Percentiles rank a stretch among this genome's conserved stretches.
Conservation (phyloP, 2,888 invertebrate species). For the Drosophila anomalata region DNA sequence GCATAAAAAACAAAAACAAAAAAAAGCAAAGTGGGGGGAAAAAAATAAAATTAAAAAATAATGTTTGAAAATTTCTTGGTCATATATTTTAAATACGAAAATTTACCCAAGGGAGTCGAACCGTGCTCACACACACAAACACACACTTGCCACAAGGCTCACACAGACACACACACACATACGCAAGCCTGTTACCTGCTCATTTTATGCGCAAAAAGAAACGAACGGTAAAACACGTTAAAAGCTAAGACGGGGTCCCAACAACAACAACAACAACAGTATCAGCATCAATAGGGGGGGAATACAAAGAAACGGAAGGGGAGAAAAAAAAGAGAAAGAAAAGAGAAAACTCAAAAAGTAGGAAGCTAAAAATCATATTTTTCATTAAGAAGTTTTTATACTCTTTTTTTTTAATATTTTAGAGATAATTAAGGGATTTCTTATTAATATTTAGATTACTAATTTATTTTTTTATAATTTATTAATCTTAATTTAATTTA, state of each 20-base stretch:
- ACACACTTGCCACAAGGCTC: background rate
- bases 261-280: constrained; percentile 39
- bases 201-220: constrained; percentile 72
- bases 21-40: background rate
- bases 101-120: constrained; percentile 70
- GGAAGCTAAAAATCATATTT: background rate
- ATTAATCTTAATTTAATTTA: too few species aligned
- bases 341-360: constrained; percentile 20
- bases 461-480: too few species aligned
- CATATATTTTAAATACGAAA: constrained; percentile 75
- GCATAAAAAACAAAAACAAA: background rate
- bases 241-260: constrained; percentile 68
- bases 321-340: constrained; percentile 4
- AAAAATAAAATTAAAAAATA: constrained; percentile 70
- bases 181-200: constrained; percentile 51
- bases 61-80: constrained; percentile 72
- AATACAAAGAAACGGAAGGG: background rate
- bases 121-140: constrained; percentile 28
- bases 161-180: constrained; percentile 21
- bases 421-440: background rate
- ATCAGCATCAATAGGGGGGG: constrained; percentile 20
- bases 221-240: constrained; percentile 76
- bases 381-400: background rate
- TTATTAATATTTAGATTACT: too few species aligned
- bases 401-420: constrained; percentile 2